Evolutionary conservation across 1,140 invertebrate species (phyloP).

Genomic region (Epicauta chinensis): DNA sequence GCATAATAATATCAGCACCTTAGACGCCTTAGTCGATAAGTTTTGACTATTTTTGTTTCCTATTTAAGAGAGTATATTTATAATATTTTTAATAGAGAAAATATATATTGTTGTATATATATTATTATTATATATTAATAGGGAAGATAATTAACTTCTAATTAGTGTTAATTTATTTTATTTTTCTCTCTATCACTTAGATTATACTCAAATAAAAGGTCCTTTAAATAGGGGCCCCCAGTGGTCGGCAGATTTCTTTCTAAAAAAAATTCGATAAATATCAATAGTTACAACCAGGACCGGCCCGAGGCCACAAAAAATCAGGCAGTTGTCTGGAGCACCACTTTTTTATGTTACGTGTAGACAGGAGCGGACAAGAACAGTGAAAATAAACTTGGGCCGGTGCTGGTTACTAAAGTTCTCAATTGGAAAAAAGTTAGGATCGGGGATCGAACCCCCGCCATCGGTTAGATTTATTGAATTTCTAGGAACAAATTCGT

Average conservation of each 20-base stretch:
- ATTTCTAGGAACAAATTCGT: too few species aligned
- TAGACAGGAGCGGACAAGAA: too few species aligned
- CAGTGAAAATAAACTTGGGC: too few species aligned
- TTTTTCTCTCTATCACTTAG: neutral
- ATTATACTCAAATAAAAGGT: neutral
- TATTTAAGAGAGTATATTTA: constrained; percentile 44
- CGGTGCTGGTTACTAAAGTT: too few species aligned
- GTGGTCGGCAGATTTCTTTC: constrained; percentile 16
- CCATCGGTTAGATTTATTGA: too few species aligned
- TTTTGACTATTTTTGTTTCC: constrained; percentile 39
- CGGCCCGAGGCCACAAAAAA: too few species aligned
- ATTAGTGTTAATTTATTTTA: constrained; percentile 20
- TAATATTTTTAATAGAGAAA: constrained; percentile 44
- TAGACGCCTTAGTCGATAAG: constrained; percentile 35
- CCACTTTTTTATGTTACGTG: too few species aligned
- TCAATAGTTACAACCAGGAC: too few species aligned
- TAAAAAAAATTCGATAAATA: neutral
- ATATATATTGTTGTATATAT: constrained; percentile 41
- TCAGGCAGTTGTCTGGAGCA: too few species aligned
- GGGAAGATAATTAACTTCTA: neutral
- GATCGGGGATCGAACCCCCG: too few species aligned
- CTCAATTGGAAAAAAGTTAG: too few species aligned
- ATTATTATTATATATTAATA: constrained; percentile 10
- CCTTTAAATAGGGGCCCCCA: constrained; percentile 12
- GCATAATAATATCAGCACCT: constrained; percentile 31